Base-by-base conservation (phyloP, 2,113 vertebrate genomes). In the Strigops habroptila region DNA sequence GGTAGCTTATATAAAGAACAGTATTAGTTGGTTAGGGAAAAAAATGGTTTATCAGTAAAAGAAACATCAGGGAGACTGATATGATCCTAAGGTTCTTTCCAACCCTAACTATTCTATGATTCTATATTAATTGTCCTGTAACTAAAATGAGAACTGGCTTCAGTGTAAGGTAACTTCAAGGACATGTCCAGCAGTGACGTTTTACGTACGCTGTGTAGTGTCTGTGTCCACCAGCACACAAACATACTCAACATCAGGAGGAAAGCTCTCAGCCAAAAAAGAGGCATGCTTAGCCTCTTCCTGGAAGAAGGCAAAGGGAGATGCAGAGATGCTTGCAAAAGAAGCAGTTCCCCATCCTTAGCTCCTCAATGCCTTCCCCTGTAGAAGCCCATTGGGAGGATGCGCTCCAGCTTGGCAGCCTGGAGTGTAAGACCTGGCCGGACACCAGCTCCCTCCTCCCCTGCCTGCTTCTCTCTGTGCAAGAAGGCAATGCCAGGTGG, bases 371-470 rank as follows among this genome's bases (percentile, higher is more conserved):
- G 59, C 41, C 76, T 52, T 77, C 46, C 16, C n/a, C 51, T 5
- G 2, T 14, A 44, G 49, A 65, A 92, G 62, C 55, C 52, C 37
- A 25, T 35, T 53, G 2, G 23, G 63, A 82, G 67, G 88, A 65
- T 3, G 7, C 3, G 14, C 39, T 87, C 60, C 74, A 68, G 82
- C 77, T 75, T 10, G 7, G 78, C 93, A 90, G 81, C 39, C 78
- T 41, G 68, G 63, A 31, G 43, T 21, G 7, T 4, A 18, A 44
- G 65, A 64, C 71, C 79, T 83, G 94, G 81, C 90, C 81, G 64
- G 39, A 17, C 75, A 91, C 90, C 91, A 74, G 86, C 64, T 77
- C 86, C 67, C 46, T 83, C 79, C 83, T 92, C 52, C 67, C 41
- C 62, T 85, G 55, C 69, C 12, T 37, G 46, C 24, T 44, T 28